Evolutionary conservation across 2,113 vertebrate genomes (phyloP).

Genomic region (Natator depressus): DNA sequence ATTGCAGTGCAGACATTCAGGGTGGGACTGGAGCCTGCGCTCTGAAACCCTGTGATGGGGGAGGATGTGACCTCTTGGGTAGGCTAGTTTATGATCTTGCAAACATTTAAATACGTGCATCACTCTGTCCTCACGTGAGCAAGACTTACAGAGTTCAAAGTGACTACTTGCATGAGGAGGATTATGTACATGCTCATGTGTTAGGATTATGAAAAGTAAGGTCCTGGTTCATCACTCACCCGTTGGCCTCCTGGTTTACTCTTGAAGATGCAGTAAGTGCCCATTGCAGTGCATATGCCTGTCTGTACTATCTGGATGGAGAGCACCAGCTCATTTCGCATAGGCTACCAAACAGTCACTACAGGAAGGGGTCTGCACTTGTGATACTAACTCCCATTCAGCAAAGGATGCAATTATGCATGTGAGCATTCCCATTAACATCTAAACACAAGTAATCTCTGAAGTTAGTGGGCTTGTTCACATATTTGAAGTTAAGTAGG

Average conservation of each 20-base stretch:
- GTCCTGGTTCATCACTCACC: neutral
- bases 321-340: neutral
- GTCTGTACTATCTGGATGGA: neutral
- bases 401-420: neutral
- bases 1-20: neutral
- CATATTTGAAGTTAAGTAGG: neutral
- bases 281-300: neutral
- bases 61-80: neutral
- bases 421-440: neutral
- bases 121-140: neutral
- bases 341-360: neutral
- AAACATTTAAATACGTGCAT: neutral
- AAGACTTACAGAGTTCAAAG: neutral
- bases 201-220: neutral
- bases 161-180: neutral
- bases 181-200: neutral
- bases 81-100: neutral
- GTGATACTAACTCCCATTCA: neutral
- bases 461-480: accelerated
- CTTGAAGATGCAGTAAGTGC: neutral
- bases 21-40: neutral
- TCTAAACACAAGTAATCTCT: accelerated
- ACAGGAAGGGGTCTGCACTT: neutral
- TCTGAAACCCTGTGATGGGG: neutral
- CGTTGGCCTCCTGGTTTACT: neutral